Percentiles rank a stretch among this genome's conserved stretches.
phyloP scores from a whole-genome alignment of 2,797 vertebrate species.

The Knipowitschia caucasica region DNA sequence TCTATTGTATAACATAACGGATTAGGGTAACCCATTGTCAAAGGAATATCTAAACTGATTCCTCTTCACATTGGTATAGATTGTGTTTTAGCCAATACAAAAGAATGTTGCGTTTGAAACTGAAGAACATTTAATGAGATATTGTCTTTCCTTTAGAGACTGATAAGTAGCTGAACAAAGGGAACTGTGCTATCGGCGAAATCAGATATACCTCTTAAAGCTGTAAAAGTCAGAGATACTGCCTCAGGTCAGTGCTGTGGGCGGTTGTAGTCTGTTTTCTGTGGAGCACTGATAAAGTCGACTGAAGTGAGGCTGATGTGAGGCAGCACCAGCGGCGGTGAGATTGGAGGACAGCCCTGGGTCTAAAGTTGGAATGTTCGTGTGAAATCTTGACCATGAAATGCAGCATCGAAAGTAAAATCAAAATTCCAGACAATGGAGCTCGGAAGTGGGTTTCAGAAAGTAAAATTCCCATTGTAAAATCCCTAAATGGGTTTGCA shows the following conservation, averaged over 20 bases:
- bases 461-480: too few relatives aligned
- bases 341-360: neutral
- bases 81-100: too few relatives aligned
- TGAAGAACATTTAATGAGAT: neutral
- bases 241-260: constrained; percentile 2
- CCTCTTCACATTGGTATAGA: too few relatives aligned
- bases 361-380: too few relatives aligned
- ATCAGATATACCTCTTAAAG: neutral
- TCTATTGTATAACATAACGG: too few relatives aligned
- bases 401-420: too few relatives aligned
- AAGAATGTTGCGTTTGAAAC: neutral
- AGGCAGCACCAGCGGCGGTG: neutral
- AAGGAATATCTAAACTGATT: too few relatives aligned
- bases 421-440: too few relatives aligned
- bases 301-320: neutral
- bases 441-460: too few relatives aligned
- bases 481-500: too few relatives aligned
- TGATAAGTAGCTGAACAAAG: neutral
- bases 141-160: neutral
- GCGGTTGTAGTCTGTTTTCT: neutral
- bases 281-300: neutral
- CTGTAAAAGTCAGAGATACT: neutral
- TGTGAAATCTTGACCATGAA: too few relatives aligned
- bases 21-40: too few relatives aligned
- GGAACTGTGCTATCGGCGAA: neutral